Percentiles rank a stretch among this genome's conserved stretches.
phyloP scores from a whole-genome alignment of 92 coral and sea anemone genomes.

The Paramuricea clavata region DNA sequence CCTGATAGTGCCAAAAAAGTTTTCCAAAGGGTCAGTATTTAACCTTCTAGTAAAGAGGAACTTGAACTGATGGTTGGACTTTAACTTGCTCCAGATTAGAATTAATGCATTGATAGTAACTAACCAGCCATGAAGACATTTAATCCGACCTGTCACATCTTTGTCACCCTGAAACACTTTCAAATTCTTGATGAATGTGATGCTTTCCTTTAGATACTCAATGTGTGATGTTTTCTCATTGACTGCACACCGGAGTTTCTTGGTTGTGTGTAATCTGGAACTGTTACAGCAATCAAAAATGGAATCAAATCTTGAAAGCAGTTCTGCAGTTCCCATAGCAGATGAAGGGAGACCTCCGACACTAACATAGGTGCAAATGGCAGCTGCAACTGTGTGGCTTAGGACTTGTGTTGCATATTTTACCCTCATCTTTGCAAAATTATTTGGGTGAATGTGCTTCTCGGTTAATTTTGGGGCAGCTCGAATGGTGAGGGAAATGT shows the following conservation, averaged over 20 bases:
- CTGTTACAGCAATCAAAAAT: background rate
- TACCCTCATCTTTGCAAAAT: constrained; percentile 25
- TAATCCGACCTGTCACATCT: constrained; percentile 27
- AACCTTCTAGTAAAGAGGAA: constrained; percentile 31
- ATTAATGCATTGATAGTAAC: constrained; percentile 24
- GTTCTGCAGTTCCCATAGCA: constrained; percentile 17
- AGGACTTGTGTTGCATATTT: constrained; percentile 35
- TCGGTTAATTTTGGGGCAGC: constrained; percentile 43
- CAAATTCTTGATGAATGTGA: background rate
- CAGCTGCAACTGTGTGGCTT: constrained; percentile 36
- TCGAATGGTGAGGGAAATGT: constrained; percentile 1
- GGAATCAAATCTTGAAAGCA: constrained; percentile 25
- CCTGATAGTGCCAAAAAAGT: constrained; percentile 34
- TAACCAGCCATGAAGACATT: constrained; percentile 28
- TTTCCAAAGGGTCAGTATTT: constrained; percentile 30
- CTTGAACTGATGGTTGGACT: background rate
- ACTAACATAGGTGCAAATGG: background rate
- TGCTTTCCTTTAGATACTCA: background rate
- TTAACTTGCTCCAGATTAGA: background rate
- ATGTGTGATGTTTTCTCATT: constrained; percentile 22
- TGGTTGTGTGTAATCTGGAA: background rate
- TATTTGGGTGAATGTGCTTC: constrained; percentile 30
- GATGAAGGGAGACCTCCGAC: background rate
- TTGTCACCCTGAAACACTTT: background rate
- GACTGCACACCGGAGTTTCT: constrained; percentile 27